A percentile compares a stretch with the other conserved stretches of the same genome.
phyloP scores from a whole-genome alignment of 2,888 invertebrate species.

The Leptothorax acervorum region DNA sequence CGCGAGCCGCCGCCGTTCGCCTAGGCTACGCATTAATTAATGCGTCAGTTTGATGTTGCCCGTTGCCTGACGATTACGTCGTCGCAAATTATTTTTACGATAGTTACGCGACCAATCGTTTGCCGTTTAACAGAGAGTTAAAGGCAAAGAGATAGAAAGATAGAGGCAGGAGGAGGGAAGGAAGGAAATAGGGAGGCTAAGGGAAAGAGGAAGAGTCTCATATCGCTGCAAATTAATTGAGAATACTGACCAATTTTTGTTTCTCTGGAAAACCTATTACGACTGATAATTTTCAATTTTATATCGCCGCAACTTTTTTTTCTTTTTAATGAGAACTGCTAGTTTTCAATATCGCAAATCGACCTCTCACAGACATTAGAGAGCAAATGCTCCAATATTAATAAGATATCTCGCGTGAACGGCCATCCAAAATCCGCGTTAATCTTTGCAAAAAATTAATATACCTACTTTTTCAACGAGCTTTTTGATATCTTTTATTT shows the following conservation, averaged over 20 bases:
- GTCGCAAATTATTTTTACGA: constrained; percentile 35
- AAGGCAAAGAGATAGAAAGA: not conserved
- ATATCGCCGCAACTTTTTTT: not conserved
- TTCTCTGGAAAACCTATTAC: not conserved
- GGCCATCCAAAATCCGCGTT: not conserved
- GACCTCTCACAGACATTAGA: not conserved
- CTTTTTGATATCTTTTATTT: not conserved
- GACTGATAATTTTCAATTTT: not conserved
- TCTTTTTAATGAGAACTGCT: not conserved
- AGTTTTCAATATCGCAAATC: not conserved
- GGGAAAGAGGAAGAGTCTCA: not conserved
- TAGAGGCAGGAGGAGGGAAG: no score
- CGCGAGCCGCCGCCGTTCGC: constrained; percentile 41
- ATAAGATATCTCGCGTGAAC: not conserved
- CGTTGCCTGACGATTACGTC: constrained; percentile 32
- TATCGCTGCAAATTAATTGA: not conserved
- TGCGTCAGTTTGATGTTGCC: constrained; percentile 44
- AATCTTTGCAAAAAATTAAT: not conserved
- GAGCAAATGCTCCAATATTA: not conserved
- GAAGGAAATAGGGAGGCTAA: no score
- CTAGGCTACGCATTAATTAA: constrained; percentile 45
- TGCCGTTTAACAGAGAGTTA: not conserved
- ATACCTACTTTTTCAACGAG: not conserved
- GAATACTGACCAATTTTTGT: not conserved
- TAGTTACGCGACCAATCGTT: not conserved